Evolutionary conservation across 2,113 vertebrate genomes (phyloP), one percentile per base, ranked within the genome.

Genomic region (Anarrhichthys ocellatus): DNA sequence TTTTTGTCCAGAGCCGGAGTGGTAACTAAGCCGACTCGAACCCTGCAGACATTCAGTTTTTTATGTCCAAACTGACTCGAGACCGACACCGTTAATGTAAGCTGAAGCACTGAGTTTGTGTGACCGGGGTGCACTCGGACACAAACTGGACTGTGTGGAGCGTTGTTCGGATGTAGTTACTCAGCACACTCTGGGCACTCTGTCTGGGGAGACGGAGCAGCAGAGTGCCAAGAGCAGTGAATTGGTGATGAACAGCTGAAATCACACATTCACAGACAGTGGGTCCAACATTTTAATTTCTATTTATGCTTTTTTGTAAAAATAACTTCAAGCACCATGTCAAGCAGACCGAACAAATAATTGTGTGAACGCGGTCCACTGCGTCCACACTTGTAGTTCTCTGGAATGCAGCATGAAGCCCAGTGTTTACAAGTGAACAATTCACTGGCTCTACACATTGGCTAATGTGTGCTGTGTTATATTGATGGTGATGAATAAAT

Each of bases 401-500:
- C 40, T 42, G 10, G 9, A 42, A 42, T 10, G 40, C 40, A 42
- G 10, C 10, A 42, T 42, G 10, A 11, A 15, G 11, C 29, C 1
- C 1, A 40, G 6, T 70, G 46, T 64, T 80, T 65, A 80, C 4
- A 64, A n/a, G 40, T 10, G 40, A 10, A 11, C 11, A 2, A 42
- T 42, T 11, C 70, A 40, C 63, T 9, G 38, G 13, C 56, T 27
- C 9, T 40, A 52, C 40, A 42, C 40, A 42, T 42, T 42, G 40
- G 38, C 38, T 40, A 40, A 10, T 40, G 38, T 40, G 9, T 40
- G 48, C 65, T 34, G 6, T 59, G 29, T 29, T 50, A 22, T 29
- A 52, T 29, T 79, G 22, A 56, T 64, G 17, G 27, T 27, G 65
- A 73, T 34, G n/a, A 7, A 64, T 80, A 42, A 73, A 64, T 73